Percentiles rank a stretch among this genome's conserved stretches.
Conservation (phyloP, 2,888 invertebrate genomes). For the Eretmocerus hayati region DNA sequence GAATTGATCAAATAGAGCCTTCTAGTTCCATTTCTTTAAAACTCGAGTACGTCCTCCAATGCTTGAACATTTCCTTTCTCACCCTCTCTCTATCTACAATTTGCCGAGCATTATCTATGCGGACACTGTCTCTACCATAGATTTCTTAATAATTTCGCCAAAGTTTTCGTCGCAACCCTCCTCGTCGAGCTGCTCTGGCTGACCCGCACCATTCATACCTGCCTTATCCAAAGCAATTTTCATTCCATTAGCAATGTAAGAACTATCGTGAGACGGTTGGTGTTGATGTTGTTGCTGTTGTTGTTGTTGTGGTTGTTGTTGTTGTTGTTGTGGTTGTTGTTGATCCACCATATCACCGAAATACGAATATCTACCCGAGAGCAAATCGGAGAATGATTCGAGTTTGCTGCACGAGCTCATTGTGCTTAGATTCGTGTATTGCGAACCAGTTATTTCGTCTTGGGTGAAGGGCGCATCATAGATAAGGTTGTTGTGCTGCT, state of each 20-base stretch:
- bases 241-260: slow-evolving; percentile 19
- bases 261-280: slow-evolving; percentile 29
- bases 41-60: no score
- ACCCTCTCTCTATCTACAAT: no score
- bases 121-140: slow-evolving; percentile 84
- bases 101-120: slow-evolving; percentile 52
- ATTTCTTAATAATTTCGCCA: slow-evolving; percentile 87
- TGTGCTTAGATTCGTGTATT: slow-evolving; percentile 64
- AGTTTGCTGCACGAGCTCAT: slow-evolving; percentile 53
- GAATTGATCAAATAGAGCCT: no score
- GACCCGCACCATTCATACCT: neutral
- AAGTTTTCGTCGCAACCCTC: slow-evolving; percentile 64
- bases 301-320: slow-evolving; percentile 27
- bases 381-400: slow-evolving; percentile 62
- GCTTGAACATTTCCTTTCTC: no score
- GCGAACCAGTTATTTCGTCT: slow-evolving; percentile 50
- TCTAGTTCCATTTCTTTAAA: no score
- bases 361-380: slow-evolving; percentile 54
- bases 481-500: slow-evolving; percentile 12
- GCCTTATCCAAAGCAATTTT: slow-evolving; percentile 24
- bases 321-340: slow-evolving; percentile 26
- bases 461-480: slow-evolving; percentile 24
- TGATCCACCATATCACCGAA: slow-evolving; percentile 37
- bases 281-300: slow-evolving; percentile 26
- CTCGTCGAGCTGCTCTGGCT: slow-evolving; percentile 20